Percentiles rank a stretch among this genome's conserved stretches.
Evolutionary conservation across 2,888 invertebrate species (phyloP).

Genomic region (Lagria hirta): DNA sequence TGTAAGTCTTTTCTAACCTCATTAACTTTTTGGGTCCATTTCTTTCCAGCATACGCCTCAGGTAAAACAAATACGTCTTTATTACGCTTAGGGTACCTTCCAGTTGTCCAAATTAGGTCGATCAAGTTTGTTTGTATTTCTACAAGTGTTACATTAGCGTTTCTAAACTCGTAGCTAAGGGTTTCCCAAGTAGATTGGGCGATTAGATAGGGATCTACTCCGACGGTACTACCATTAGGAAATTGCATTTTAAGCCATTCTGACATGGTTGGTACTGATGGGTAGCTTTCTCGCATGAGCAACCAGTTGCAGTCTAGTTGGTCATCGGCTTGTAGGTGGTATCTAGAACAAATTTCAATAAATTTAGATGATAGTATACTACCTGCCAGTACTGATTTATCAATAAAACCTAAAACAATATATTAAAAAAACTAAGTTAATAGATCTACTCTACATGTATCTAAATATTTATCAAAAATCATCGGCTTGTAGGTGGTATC

Average conservation of each 20-base stretch:
- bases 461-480: too few relatives aligned
- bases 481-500: slow-evolving; percentile 81
- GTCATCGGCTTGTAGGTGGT: slow-evolving; percentile 77
- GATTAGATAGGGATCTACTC: slow-evolving; percentile 73
- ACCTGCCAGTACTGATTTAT: too few relatives aligned
- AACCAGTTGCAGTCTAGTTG: slow-evolving; percentile 89
- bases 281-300: slow-evolving; percentile 75
- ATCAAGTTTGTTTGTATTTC: slow-evolving; percentile 69
- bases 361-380: too few relatives aligned
- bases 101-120: slow-evolving; percentile 71
- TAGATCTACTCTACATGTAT: too few relatives aligned
- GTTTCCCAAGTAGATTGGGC: slow-evolving; percentile 68
- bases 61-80: slow-evolving; percentile 55
- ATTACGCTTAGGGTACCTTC: slow-evolving; percentile 49
- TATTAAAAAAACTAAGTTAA: too few relatives aligned
- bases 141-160: slow-evolving; percentile 50
- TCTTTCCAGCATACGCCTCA: slow-evolving; percentile 61
- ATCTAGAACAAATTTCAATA: too few relatives aligned
- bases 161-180: slow-evolving; percentile 61
- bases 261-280: slow-evolving; percentile 61
- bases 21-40: slow-evolving; percentile 76
- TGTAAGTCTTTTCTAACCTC: slow-evolving; percentile 66
- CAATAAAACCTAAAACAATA: too few relatives aligned
- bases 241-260: slow-evolving; percentile 66
- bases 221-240: slow-evolving; percentile 60